Conservation (phyloP, 2,888 invertebrate species). For the Hylaea fasciaria region DNA sequence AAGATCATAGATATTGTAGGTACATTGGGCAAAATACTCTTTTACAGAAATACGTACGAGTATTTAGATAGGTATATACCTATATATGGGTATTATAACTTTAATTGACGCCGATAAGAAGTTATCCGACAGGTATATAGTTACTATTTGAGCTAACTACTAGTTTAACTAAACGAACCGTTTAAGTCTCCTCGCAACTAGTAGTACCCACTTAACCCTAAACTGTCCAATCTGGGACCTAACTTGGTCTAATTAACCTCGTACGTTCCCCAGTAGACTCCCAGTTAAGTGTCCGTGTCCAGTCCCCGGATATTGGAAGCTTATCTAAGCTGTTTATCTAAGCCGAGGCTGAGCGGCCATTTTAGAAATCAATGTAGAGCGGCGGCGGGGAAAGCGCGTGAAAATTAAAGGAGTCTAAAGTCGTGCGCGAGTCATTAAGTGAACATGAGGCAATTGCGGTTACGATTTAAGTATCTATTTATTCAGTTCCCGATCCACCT, state of each 20-base stretch:
- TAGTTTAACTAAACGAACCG: not conserved
- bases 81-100: no score
- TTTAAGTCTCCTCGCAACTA: no score
- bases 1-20: no score
- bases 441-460: constrained; percentile 18
- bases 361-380: constrained; percentile 29
- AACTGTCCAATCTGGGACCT: not conserved
- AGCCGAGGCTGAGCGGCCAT: constrained; percentile 19
- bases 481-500: not conserved
- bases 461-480: not conserved
- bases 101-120: no score
- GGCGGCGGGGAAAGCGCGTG: constrained; percentile 19
- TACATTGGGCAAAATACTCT: no score
- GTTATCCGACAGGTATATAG: no score
- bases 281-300: constrained; percentile 14
- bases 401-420: constrained; percentile 27
- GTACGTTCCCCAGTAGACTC: not conserved
- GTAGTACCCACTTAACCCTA: constrained; percentile 1
- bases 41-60: no score
- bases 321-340: constrained; percentile 37
- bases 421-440: constrained; percentile 26
- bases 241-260: constrained; percentile 15
- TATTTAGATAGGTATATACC: no score
- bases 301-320: constrained; percentile 26
- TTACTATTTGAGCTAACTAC: no score